Evolutionary conservation across 2,797 vertebrate genomes (phyloP).

Genomic region (Sphenodon punctatus): DNA sequence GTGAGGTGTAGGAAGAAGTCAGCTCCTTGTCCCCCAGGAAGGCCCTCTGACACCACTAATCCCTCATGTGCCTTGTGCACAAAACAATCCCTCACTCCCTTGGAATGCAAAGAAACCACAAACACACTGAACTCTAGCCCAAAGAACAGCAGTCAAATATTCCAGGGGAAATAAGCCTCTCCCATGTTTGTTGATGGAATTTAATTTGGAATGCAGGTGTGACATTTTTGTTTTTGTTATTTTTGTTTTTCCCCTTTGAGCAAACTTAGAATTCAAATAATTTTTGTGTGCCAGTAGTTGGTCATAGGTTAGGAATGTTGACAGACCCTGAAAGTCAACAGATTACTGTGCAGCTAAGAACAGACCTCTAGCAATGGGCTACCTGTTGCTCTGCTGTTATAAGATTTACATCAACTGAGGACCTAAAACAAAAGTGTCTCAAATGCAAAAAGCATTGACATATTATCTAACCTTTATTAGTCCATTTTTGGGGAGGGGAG

Average conservation of each 20-base stretch:
- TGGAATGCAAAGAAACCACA: constrained; percentile 27
- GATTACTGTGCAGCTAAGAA: not conserved
- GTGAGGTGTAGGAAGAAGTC: not conserved
- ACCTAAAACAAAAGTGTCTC: not conserved
- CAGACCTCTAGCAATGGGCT: not conserved
- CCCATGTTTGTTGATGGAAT: not conserved
- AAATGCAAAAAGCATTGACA: not conserved
- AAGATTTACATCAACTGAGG: not conserved
- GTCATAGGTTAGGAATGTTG: not conserved
- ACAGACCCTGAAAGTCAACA: not conserved
- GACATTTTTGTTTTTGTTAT: no score
- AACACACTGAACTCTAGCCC: not conserved
- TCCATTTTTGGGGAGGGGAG: not conserved
- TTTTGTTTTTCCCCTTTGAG: not conserved
- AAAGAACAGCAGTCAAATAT: not conserved
- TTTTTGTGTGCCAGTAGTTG: not conserved
- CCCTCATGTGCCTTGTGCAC: not conserved
- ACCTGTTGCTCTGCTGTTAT: not conserved
- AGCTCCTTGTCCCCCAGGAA: not conserved
- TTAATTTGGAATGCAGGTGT: constrained; percentile 14
- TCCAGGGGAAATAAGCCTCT: not conserved
- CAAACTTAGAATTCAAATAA: constrained; percentile 2
- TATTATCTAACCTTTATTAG: not conserved
- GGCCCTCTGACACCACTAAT: not conserved
- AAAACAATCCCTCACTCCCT: constrained; percentile 19